Conservation (phyloP, 2,113 vertebrate genomes). For the Numida meleagris region DNA sequence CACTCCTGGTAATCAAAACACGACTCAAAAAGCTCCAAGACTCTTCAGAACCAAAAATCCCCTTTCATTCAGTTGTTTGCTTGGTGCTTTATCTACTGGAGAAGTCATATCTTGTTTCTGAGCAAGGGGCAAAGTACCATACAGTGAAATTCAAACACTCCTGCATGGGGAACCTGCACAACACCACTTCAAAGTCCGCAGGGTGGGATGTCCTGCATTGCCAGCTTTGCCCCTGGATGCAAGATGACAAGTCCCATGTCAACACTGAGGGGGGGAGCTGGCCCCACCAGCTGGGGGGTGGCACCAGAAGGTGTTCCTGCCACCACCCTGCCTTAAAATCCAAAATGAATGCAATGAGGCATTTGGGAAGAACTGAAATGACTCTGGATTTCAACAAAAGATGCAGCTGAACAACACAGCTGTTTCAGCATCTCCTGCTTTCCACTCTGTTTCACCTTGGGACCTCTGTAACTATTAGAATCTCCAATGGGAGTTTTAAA, state of each 20-base stretch:
- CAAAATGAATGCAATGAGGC: not conserved
- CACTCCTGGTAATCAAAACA: fast-evolving
- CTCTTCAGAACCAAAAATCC: not conserved
- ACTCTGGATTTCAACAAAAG: not conserved
- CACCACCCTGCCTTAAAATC: not conserved
- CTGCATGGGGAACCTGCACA: not conserved
- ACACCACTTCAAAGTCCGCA: not conserved
- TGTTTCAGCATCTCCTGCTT: not conserved
- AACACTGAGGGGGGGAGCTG: not conserved
- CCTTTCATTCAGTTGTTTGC: not conserved
- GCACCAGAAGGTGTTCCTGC: not conserved
- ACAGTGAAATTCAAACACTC: not conserved
- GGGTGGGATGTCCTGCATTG: fast-evolving
- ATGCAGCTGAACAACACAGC: not conserved
- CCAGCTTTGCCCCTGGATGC: not conserved
- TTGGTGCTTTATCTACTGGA: not conserved
- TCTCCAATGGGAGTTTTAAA: not conserved
- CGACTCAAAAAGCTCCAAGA: not conserved
- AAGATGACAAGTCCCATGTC: not conserved
- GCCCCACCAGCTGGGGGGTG: not conserved
- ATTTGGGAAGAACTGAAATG: not conserved
- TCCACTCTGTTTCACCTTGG: not conserved
- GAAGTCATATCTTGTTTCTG: not conserved
- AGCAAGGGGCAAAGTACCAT: not conserved
- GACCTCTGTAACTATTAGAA: not conserved